Conservation (phyloP, 2,797 vertebrate genomes). For the Chloroceryle inda region DNA sequence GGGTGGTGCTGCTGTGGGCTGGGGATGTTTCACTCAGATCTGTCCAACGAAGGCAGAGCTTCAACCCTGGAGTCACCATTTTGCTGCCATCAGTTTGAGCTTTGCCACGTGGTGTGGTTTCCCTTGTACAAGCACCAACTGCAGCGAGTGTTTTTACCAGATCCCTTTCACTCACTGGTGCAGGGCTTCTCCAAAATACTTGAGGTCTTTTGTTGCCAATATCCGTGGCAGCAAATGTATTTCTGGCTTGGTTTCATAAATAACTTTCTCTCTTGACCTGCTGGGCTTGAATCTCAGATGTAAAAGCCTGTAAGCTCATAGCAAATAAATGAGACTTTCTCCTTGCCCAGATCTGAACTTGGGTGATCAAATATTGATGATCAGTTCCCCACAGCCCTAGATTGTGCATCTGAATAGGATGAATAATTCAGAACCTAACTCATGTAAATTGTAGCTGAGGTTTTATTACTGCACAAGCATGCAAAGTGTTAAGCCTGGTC, state of each 20-base stretch:
- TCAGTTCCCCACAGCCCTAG: neutral
- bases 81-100: neutral
- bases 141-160: neutral
- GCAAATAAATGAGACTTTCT: neutral
- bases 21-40: neutral
- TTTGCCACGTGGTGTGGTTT: neutral
- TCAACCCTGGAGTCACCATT: neutral
- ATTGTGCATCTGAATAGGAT: neutral
- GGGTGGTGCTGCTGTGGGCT: neutral
- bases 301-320: neutral
- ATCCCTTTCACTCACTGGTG: neutral
- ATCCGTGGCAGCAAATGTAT: neutral
- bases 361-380: neutral
- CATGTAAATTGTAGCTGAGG: neutral
- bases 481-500: neutral
- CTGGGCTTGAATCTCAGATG: neutral
- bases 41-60: neutral
- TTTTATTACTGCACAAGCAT: neutral
- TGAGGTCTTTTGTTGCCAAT: neutral
- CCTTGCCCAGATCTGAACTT: neutral
- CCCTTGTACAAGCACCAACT: neutral
- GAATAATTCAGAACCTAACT: constrained; percentile 1
- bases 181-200: neutral
- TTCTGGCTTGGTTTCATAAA: neutral
- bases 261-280: neutral